A percentile compares a stretch with the other conserved stretches of the same genome.
These are phyloP conservation scores for Drosophila willistoni DNA, from an alignment of 1,140 invertebrate genomes.

Conservation along the genomic window DNA sequence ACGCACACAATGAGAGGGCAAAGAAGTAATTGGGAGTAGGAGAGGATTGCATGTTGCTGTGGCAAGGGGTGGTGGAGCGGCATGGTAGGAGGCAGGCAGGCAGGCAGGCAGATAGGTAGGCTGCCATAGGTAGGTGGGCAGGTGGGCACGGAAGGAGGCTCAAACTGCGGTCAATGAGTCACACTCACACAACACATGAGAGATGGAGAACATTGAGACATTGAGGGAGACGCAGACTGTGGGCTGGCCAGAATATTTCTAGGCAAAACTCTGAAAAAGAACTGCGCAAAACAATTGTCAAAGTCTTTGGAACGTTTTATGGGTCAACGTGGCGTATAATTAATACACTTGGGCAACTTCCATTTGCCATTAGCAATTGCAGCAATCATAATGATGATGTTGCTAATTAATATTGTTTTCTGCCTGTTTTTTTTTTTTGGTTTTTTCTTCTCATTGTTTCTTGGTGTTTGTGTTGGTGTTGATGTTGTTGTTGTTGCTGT, in stretches of 20 bases:
- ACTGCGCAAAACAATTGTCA: slow-evolving; percentile 60
- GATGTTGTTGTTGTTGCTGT: slow-evolving; percentile 9
- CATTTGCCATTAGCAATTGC: slow-evolving; percentile 71
- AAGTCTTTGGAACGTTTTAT: slow-evolving; percentile 58
- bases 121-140: background rate
- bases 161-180: slow-evolving; percentile 63
- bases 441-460: slow-evolving; percentile 11
- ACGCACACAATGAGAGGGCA: slow-evolving; percentile 68
- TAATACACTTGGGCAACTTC: slow-evolving; percentile 79
- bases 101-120: background rate
- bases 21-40: slow-evolving; percentile 21
- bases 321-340: slow-evolving; percentile 79
- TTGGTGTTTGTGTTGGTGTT: slow-evolving; percentile 16
- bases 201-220: slow-evolving; percentile 25
- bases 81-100: slow-evolving; percentile 15
- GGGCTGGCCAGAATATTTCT: slow-evolving; percentile 13
- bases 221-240: slow-evolving; percentile 17
- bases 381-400: slow-evolving; percentile 39
- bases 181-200: slow-evolving; percentile 37
- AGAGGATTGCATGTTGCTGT: slow-evolving; percentile 21
- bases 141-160: background rate
- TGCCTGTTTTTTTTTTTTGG: slow-evolving; percentile 23
- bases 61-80: slow-evolving; percentile 29
- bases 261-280: slow-evolving; percentile 13
- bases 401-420: slow-evolving; percentile 46